These are phyloP conservation scores for Mycteria americana DNA, from an alignment of 2,797 vertebrate species.

Conservation along the genomic window DNA sequence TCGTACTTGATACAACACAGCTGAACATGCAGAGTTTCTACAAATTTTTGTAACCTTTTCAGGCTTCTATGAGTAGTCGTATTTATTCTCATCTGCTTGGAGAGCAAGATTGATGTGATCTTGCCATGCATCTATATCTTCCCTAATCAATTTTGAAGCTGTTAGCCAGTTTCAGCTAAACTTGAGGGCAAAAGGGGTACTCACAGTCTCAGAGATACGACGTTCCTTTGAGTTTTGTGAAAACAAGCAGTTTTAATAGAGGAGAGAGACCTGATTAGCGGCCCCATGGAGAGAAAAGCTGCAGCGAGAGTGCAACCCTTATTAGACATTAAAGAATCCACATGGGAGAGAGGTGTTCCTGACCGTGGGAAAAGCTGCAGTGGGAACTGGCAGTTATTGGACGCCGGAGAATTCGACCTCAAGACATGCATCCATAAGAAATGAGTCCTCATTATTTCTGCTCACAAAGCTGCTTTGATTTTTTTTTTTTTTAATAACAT, in stretches of 20 bases:
- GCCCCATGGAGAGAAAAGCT: conserved; percentile 65
- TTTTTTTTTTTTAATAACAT: not conserved
- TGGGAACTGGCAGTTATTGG: conserved; percentile 62
- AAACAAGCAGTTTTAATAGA: conserved; percentile 50
- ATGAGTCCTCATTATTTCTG: conserved; percentile 46
- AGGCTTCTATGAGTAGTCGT: not conserved
- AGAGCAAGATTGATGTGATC: not conserved
- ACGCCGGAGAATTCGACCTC: conserved; percentile 43
- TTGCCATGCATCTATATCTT: not conserved
- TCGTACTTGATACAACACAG: not conserved
- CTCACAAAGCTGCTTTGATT: not conserved
- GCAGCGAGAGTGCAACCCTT: conserved; percentile 44
- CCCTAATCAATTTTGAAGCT: not conserved
- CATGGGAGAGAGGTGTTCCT: conserved; percentile 66
- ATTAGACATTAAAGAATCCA: conserved; percentile 71
- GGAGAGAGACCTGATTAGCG: conserved; percentile 54
- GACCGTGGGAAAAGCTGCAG: conserved; percentile 68
- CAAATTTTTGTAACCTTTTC: not conserved
- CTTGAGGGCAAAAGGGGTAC: not conserved
- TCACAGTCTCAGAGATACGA: not conserved
- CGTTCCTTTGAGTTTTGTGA: conserved; percentile 1
- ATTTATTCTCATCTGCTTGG: not conserved
- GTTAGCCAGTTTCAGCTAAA: not conserved
- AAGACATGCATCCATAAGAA: conserved; percentile 30
- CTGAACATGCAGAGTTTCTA: not conserved